phyloP scores from a whole-genome alignment of 2,888 invertebrate genomes.

The Pristionchus fissidentatus region DNA sequence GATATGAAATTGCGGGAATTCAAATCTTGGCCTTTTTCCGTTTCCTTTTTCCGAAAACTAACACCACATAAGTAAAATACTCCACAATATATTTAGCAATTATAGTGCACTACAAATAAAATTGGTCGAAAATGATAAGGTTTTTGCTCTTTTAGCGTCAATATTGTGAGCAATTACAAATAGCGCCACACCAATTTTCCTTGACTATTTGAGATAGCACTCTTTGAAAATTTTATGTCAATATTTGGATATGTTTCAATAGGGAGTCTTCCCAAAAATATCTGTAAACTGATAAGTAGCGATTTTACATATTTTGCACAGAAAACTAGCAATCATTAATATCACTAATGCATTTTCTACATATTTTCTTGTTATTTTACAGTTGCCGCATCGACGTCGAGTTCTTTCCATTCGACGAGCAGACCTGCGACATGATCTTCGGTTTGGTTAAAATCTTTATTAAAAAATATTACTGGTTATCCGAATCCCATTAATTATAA shows the following conservation, averaged over 20 bases:
- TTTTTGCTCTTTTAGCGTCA: too few relatives aligned
- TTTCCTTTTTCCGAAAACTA: too few relatives aligned
- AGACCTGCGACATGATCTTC: conserved; percentile 72
- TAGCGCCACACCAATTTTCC: too few relatives aligned
- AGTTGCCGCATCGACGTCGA: conserved; percentile 69
- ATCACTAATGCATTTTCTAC: conserved; percentile 32
- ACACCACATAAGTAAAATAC: too few relatives aligned
- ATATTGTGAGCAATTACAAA: too few relatives aligned
- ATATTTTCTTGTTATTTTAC: conserved; percentile 52
- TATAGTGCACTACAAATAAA: too few relatives aligned
- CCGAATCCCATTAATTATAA: not conserved
- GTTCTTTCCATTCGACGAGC: conserved; percentile 71
- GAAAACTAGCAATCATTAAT: not conserved
- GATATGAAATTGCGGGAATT: too few relatives aligned
- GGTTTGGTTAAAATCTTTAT: conserved; percentile 52
- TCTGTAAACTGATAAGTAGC: not conserved
- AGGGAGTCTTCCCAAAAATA: not conserved
- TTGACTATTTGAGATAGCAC: too few relatives aligned
- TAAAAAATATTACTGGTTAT: not conserved
- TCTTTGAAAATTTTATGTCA: too few relatives aligned
- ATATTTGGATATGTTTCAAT: not conserved
- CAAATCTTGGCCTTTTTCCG: too few relatives aligned
- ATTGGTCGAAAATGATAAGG: too few relatives aligned
- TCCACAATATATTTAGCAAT: not conserved
- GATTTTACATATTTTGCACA: not conserved